phyloP scores from a whole-genome alignment of 2,797 vertebrate species.

The Chromobotia macracanthus region DNA sequence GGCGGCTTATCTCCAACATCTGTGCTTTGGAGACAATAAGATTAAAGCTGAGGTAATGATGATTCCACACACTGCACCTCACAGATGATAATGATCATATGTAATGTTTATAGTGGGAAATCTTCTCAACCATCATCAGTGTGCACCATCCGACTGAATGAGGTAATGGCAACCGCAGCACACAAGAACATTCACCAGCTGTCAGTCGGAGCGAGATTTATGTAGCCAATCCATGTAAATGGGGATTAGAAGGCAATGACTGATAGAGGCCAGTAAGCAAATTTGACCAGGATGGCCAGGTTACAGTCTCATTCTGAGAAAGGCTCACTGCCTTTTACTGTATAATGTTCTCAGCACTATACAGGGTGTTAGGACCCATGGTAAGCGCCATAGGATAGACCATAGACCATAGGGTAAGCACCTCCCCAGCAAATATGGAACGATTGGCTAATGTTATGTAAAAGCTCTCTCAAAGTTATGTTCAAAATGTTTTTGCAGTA shows the following conservation, averaged over 20 bases:
- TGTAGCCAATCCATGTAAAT: not conserved
- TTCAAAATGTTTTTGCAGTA: no score
- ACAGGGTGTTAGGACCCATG: not conserved
- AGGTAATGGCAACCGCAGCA: not conserved
- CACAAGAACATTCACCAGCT: not conserved
- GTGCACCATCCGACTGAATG: not conserved
- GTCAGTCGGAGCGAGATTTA: not conserved
- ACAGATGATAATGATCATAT: not conserved
- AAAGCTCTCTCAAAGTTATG: no score
- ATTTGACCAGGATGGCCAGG: not conserved
- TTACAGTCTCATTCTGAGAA: not conserved
- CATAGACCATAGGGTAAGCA: not conserved
- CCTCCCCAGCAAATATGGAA: not conserved
- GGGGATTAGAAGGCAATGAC: not conserved
- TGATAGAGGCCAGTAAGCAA: not conserved
- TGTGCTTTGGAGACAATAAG: conserved; percentile 99
- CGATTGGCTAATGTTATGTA: no score
- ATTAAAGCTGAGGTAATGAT: conserved; percentile 91
- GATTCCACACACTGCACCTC: not conserved
- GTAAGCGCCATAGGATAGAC: no score
- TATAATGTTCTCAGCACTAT: not conserved
- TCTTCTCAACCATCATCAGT: not conserved
- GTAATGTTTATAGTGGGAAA: not conserved
- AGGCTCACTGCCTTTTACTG: not conserved
- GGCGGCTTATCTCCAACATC: conserved; percentile 97